These are phyloP conservation scores for Drosophila niveifrons DNA, from an alignment of 2,888 invertebrate genomes.

Conservation along the genomic window DNA sequence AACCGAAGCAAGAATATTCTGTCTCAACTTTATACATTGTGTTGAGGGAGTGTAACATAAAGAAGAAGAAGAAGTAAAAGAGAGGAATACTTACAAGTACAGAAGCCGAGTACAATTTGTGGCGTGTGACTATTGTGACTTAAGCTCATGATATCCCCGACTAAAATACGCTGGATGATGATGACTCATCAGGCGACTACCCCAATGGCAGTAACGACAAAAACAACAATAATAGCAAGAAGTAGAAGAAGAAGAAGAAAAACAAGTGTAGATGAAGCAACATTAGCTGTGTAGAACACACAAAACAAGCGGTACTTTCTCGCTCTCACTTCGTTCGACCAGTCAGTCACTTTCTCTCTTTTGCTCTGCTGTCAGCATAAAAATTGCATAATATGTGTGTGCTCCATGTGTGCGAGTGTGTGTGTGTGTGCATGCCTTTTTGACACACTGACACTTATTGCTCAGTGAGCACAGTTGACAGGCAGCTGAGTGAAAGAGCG, in stretches of 20 bases:
- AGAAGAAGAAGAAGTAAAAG: conserved; percentile 15
- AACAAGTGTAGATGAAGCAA: conserved; percentile 18
- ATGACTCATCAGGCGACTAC: conserved; percentile 61
- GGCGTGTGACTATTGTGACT: conserved; percentile 15
- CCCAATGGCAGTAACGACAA: conserved; percentile 44
- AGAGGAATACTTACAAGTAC: conserved; percentile 51
- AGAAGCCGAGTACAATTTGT: conserved; percentile 3
- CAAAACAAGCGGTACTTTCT: conserved; percentile 29
- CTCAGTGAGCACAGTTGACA: conserved; percentile 42
- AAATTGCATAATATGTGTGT: conserved; percentile 76
- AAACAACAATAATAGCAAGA: conserved; percentile 19
- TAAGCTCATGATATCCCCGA: conserved; percentile 28
- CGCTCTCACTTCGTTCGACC: conserved; percentile 22
- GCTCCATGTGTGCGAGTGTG: conserved; percentile 5
- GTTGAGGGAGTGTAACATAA: not conserved
- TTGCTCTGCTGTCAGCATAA: conserved; percentile 54
- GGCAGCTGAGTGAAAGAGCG: conserved; percentile 19
- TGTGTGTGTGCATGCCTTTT: conserved; percentile 40
- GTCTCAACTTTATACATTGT: conserved; percentile 3
- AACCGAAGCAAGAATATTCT: conserved; percentile 2
- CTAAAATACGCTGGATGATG: conserved; percentile 39
- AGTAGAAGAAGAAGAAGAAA: conserved; percentile 14
- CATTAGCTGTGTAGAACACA: conserved; percentile 19
- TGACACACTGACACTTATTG: conserved; percentile 84
- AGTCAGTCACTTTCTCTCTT: conserved; percentile 49